Conservation (phyloP, 2,888 invertebrate genomes). For the Polietes domitor region DNA sequence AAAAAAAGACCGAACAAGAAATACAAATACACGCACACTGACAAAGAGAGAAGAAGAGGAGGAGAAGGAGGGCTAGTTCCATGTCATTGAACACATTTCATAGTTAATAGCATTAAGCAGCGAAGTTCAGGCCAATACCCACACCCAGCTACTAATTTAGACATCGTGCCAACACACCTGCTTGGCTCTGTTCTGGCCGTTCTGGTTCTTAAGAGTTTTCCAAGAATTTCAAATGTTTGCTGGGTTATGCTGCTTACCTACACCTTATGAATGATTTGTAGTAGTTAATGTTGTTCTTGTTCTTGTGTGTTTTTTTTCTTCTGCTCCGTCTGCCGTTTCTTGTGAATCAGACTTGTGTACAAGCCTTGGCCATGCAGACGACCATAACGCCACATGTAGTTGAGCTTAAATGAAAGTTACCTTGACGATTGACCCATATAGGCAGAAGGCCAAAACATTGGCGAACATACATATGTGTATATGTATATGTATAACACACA, state of each 20-base stretch:
- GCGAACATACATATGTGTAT: constrained; percentile 25
- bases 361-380: not conserved
- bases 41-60: not conserved
- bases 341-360: constrained; percentile 6
- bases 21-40: not conserved
- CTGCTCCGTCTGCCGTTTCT: not conserved
- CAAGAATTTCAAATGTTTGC: not conserved
- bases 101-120: no score
- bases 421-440: constrained; percentile 79
- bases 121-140: no score
- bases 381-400: constrained; percentile 1
- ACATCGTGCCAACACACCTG: no score
- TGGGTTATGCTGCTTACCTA: not conserved
- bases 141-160: no score
- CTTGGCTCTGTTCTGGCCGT: no score
- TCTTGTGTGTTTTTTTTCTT: not conserved
- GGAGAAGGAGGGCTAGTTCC: no score
- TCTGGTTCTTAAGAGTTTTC: no score
- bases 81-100: no score
- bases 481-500: not conserved
- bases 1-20: not conserved
- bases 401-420: constrained; percentile 78
- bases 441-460: constrained; percentile 61
- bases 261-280: constrained; percentile 11
- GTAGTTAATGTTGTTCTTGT: constrained; percentile 20